Evolutionary conservation across 2,113 vertebrate genomes (phyloP).

Genomic region (Oreocharis arfaki): DNA sequence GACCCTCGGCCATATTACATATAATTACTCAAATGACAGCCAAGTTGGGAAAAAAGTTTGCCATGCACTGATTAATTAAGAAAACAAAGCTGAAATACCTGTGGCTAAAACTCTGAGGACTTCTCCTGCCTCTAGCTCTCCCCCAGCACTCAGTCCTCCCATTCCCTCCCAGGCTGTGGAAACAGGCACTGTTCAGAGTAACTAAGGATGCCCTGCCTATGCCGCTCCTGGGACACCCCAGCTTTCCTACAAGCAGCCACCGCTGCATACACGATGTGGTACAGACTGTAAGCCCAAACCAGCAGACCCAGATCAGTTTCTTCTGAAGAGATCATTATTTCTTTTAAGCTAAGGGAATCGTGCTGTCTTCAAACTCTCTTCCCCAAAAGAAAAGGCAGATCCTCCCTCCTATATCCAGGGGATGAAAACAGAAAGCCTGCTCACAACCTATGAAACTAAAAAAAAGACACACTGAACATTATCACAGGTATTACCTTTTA

Average conservation of each 20-base stretch:
- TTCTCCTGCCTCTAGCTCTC: neutral
- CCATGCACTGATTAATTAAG: neutral
- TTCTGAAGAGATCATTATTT: neutral
- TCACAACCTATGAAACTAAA: neutral
- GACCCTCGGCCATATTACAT: neutral
- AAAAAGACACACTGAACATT: neutral
- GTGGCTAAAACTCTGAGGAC: neutral
- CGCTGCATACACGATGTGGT: rapidly evolving
- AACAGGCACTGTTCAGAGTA: neutral
- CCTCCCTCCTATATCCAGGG: neutral
- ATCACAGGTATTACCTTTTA: neutral
- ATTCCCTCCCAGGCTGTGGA: rapidly evolving
- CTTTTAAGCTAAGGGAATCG: neutral
- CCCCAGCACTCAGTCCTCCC: neutral
- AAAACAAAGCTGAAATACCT: neutral
- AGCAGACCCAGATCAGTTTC: neutral
- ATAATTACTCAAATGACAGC: neutral
- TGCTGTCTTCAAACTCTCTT: neutral
- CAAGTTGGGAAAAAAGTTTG: neutral
- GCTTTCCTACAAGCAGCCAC: neutral
- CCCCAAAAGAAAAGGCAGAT: neutral
- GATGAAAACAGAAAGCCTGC: neutral
- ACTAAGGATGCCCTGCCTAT: neutral
- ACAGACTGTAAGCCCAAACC: neutral
- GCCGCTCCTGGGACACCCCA: neutral